Percentiles rank a stretch among this genome's conserved stretches.
These are phyloP conservation scores for Uromys caudimaculatus DNA, from an alignment of 2,797 vertebrate genomes.

Conservation along the genomic window DNA sequence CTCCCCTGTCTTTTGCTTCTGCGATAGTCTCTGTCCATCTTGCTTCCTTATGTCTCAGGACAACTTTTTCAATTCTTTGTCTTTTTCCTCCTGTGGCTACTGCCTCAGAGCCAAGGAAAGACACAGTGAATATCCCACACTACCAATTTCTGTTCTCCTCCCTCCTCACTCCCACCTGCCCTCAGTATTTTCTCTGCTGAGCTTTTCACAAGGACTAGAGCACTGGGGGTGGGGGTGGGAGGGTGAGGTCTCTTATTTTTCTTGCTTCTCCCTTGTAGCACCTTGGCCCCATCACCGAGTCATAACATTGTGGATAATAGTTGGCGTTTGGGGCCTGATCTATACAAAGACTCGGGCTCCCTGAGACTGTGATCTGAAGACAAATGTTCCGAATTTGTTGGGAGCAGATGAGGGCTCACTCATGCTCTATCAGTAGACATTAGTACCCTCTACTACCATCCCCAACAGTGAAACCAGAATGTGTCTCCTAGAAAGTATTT, in stretches of 20 bases:
- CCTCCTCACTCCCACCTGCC: accelerated
- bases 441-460: not conserved
- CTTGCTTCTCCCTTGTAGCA: not conserved
- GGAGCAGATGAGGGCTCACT: not conserved
- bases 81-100: not conserved
- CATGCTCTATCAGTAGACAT: not conserved
- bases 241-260: not conserved
- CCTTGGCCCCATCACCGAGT: not conserved
- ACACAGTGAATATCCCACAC: not conserved
- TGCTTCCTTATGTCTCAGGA: not conserved
- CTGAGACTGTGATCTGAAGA: not conserved
- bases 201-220: not conserved
- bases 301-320: not conserved
- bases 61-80: not conserved
- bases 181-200: not conserved
- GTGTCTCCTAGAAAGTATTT: not conserved
- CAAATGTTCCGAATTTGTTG: not conserved
- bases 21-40: not conserved
- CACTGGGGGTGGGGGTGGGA: not conserved
- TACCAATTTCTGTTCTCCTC: not conserved
- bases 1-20: not conserved
- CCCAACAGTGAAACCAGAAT: not conserved
- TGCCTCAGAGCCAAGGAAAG: not conserved
- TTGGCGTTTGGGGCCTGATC: not conserved
- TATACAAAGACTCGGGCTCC: not conserved